phyloP scores from a whole-genome alignment of 2,797 vertebrate species.

The Delichon dasypus region DNA sequence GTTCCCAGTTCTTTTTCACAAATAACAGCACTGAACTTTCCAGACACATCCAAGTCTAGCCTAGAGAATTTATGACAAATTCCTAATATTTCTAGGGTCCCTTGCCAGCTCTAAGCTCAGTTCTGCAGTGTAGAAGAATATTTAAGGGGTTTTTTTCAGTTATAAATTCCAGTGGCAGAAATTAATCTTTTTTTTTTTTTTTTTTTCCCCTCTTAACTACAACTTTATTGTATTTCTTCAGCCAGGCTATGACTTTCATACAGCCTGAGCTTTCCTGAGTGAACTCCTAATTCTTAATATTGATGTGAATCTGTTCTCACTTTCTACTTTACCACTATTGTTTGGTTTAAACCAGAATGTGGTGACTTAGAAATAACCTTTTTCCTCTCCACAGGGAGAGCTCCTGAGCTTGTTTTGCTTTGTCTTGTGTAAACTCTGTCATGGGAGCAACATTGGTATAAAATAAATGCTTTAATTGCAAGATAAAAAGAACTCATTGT shows the following conservation, averaged over 20 bases:
- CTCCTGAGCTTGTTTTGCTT: background rate
- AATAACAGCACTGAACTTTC: background rate
- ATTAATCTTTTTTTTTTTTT: background rate
- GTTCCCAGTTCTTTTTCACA: background rate
- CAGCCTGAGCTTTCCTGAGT: background rate
- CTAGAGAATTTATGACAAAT: background rate
- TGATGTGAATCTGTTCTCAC: background rate
- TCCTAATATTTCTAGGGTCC: background rate
- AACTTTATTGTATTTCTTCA: background rate
- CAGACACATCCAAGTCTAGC: background rate
- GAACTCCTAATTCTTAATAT: constrained; percentile 33
- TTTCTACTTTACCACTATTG: background rate
- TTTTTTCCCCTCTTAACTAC: background rate
- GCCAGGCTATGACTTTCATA: background rate
- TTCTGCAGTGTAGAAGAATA: background rate
- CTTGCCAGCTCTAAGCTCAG: background rate
- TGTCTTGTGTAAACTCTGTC: background rate
- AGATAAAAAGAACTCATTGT: constrained; percentile 53
- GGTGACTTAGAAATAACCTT: background rate
- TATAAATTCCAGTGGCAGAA: background rate
- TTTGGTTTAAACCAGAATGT: background rate
- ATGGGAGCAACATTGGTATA: background rate
- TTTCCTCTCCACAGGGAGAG: background rate
- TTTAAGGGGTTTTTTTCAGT: background rate
- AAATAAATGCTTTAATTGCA: constrained; percentile 2